These are phyloP conservation scores for Hymenopus coronatus DNA, from an alignment of 2,888 invertebrate species.

Conservation along the genomic window DNA sequence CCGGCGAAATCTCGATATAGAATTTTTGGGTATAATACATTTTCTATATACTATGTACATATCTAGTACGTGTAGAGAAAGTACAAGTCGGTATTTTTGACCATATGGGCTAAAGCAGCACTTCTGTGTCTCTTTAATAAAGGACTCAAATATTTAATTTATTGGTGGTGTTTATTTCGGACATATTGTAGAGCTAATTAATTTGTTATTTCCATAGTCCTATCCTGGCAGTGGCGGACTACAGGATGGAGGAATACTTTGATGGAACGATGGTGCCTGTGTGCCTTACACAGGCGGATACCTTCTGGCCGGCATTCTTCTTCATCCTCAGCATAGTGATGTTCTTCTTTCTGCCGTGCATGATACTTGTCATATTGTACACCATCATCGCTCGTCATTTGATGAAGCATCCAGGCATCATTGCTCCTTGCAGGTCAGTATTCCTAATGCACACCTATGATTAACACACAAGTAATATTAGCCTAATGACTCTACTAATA, in stretches of 20 bases:
- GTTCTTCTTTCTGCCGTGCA: constrained; percentile 77
- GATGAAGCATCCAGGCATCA: constrained; percentile 71
- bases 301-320: constrained; percentile 76
- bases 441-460: background rate
- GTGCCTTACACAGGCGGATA: constrained; percentile 76
- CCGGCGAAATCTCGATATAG: too few species aligned
- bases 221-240: constrained; percentile 58
- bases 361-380: constrained; percentile 77
- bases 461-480: too few species aligned
- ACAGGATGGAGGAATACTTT: constrained; percentile 63
- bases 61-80: too few species aligned
- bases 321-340: constrained; percentile 69
- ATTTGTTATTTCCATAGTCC: constrained; percentile 40
- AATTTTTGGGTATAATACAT: too few species aligned
- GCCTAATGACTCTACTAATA: too few species aligned
- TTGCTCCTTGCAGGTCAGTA: constrained; percentile 48
- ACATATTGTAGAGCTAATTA: too few species aligned
- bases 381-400: constrained; percentile 80
- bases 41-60: too few species aligned
- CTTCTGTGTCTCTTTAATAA: too few species aligned
- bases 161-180: too few species aligned
- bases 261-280: constrained; percentile 70
- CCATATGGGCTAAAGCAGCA: too few species aligned
- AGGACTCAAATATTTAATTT: too few species aligned
- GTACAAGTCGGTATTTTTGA: too few species aligned